Conservation (phyloP, 2,797 vertebrate species). For the Danio kyathit region DNA sequence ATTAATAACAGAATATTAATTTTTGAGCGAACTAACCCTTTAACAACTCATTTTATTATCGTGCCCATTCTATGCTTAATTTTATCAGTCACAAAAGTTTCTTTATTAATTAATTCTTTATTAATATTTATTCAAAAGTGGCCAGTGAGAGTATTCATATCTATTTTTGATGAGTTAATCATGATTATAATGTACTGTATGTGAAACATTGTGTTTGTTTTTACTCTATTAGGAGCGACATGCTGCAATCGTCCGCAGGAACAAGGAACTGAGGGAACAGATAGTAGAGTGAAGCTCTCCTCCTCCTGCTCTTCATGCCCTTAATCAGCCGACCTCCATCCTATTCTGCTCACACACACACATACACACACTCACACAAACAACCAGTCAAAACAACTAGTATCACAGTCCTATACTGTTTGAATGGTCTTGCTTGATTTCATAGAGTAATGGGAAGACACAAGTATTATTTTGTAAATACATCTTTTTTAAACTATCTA, state of each 20-base stretch:
- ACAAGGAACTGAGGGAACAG: slow-evolving; percentile 96
- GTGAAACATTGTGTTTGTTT: slow-evolving; percentile 29
- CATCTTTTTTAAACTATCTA: slow-evolving; percentile 26
- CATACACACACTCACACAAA: slow-evolving; percentile 67
- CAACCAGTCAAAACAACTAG: slow-evolving; percentile 53
- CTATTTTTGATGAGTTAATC: background rate
- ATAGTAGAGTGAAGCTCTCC: slow-evolving; percentile 85
- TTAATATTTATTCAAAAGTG: too few relatives aligned
- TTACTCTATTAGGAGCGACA: slow-evolving; percentile 85
- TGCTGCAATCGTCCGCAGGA: slow-evolving; percentile 92
- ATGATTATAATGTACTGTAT: background rate
- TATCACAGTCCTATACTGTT: slow-evolving; percentile 77
- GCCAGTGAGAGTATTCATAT: too few relatives aligned
- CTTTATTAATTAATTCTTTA: too few relatives aligned
- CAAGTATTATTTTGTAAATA: slow-evolving; percentile 79
- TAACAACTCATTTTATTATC: too few relatives aligned
- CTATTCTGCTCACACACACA: slow-evolving; percentile 66
- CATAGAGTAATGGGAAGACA: slow-evolving; percentile 76
- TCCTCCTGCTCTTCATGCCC: slow-evolving; percentile 58
- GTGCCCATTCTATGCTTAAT: too few relatives aligned
- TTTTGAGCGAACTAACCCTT: too few relatives aligned
- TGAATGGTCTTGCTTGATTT: slow-evolving; percentile 93
- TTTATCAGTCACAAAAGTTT: too few relatives aligned
- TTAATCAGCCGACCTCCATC: slow-evolving; percentile 67
- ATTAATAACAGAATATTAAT: too few relatives aligned